Percentiles rank a stretch among this genome's conserved stretches.
phyloP scores from a whole-genome alignment of 2,888 invertebrate genomes.

The Yponomeuta plumbellus region DNA sequence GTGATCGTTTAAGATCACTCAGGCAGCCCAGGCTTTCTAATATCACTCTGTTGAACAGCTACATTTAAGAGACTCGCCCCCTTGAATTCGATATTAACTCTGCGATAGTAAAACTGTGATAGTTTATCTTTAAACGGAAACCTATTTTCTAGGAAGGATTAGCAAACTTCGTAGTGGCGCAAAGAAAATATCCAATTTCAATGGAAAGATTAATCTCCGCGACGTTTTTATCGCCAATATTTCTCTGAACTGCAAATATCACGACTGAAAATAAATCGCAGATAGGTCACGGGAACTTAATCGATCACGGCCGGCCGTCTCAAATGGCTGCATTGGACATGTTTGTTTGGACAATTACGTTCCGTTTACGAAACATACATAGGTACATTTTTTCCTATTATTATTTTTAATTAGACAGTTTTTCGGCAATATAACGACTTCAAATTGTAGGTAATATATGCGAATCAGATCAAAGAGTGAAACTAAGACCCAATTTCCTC shows the following conservation, averaged over 20 bases:
- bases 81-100: not conserved
- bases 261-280: slow-evolving; percentile 45
- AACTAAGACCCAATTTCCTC: no score
- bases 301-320: slow-evolving; percentile 31
- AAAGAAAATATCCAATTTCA: not conserved
- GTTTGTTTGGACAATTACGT: not conserved
- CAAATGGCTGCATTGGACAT: not conserved
- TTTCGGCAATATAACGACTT: not conserved
- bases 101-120: not conserved
- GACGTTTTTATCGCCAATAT: slow-evolving; percentile 16
- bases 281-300: slow-evolving; percentile 47
- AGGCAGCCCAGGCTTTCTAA: no score
- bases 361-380: not conserved
- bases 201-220: slow-evolving; percentile 15
- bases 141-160: not conserved
- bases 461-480: not conserved
- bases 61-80: no score
- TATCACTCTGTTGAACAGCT: no score
- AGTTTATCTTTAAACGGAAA: slow-evolving; percentile 1
- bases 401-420: no score
- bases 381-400: not conserved
- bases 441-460: not conserved
- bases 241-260: slow-evolving; percentile 50
- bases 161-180: not conserved
- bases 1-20: no score